Evolutionary conservation across 2,888 invertebrate species (phyloP), one percentile per base, ranked within the genome.

Genomic region (Caenorhabditis wallacei): DNA sequence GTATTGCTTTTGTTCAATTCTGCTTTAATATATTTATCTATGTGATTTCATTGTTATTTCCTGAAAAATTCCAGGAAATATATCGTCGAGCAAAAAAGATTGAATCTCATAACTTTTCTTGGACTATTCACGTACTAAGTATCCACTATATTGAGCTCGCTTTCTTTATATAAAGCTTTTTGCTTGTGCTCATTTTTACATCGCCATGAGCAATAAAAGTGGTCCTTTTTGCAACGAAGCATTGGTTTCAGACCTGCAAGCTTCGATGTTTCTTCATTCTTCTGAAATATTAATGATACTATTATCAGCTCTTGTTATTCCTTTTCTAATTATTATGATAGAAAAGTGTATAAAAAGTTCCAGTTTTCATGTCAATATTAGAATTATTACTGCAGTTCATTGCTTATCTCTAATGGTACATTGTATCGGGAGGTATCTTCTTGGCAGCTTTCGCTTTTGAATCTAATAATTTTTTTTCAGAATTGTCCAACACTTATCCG

Each of bases 401-500:
- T 74, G 74, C 20, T 48, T 56, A 1, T 53, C 56, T 0, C 18
- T 74, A 5, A 7, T 64, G 18, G 3, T 22, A n/a, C 72, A 72
- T 63, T 72, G 72, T 63, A 26, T 72, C 16, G 63, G 63, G 1
- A 57, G 48, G 48, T 57, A 26, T 51, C 18, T 7, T 2, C n/a
- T 46, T n/a, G 3, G 46, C 2, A 46, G 40, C 40, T 51, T 51
- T 51, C 53, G 22, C n/a, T 56, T 56, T 56, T n/a, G n/a, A n/a
- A n/a, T n/a, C n/a, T n/a, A n/a, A 30, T 30, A 30, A 30, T 8
- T 30, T 30, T 30, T 30, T 30, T 30, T 30, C 8, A 64, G 75
- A 57, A 35, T 75, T 11, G n/a, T 75, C 24, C 66, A 66, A 54
- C 66, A 75, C 54, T 26, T 56, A 0, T 30, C 66, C 0, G 69